A percentile compares a stretch with the other conserved stretches of the same genome.
phyloP scores from a whole-genome alignment of 1,140 invertebrate species.

The Zaprionus kolodkinae region DNA sequence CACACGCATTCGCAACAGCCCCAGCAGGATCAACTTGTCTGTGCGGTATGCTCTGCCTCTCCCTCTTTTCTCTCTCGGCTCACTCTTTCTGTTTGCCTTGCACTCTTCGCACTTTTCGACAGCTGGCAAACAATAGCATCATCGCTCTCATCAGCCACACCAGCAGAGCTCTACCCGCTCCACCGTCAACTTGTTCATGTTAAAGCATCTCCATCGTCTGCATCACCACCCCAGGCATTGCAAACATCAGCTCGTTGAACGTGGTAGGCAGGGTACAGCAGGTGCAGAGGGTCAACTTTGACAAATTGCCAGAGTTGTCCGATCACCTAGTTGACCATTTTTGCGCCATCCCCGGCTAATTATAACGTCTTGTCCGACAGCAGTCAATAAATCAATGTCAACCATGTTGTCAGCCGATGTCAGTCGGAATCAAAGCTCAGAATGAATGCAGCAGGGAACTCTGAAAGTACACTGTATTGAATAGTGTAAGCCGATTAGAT shows the following conservation, averaged over 20 bases:
- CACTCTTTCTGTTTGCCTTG: slow-evolving; percentile 21
- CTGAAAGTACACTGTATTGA: not conserved
- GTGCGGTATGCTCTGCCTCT: not conserved
- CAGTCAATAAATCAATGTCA: slow-evolving; percentile 70
- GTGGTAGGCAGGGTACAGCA: not conserved
- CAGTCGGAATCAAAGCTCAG: not conserved
- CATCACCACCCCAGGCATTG: not conserved
- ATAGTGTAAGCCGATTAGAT: too few relatives aligned
- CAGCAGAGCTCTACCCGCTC: not conserved
- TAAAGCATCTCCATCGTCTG: not conserved
- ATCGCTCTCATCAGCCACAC: not conserved
- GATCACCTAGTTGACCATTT: slow-evolving; percentile 2
- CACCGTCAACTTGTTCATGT: not conserved
- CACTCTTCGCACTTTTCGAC: slow-evolving; percentile 48
- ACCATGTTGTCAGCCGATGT: not conserved
- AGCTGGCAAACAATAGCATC: slow-evolving; percentile 21
- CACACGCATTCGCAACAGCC: slow-evolving; percentile 29
- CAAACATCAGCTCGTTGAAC: not conserved
- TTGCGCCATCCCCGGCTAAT: slow-evolving; percentile 58
- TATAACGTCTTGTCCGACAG: slow-evolving; percentile 60
- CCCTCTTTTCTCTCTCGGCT: not conserved
- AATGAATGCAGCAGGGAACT: not conserved
- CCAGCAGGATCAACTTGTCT: slow-evolving; percentile 22
- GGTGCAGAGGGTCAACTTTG: slow-evolving; percentile 58
- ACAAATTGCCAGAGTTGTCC: slow-evolving; percentile 53